These are phyloP conservation scores for Bujurquina vittata DNA, from an alignment of 2,113 vertebrate genomes.

Conservation along the genomic window DNA sequence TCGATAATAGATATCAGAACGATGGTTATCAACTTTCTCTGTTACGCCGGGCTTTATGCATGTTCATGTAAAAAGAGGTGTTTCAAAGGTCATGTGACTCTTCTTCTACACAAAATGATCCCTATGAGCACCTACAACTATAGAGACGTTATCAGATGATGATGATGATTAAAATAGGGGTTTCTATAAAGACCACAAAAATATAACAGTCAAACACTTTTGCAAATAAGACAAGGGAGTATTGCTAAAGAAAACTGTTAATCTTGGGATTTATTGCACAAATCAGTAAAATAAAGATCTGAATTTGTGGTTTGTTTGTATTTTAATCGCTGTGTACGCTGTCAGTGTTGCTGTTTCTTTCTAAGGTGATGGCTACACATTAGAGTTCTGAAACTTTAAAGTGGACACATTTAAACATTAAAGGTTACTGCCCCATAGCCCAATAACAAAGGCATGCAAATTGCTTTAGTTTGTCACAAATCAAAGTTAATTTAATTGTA, in stretches of 20 bases:
- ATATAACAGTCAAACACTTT: not conserved
- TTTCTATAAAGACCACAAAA: too few species aligned
- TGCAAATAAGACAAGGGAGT: not conserved
- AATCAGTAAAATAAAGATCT: not conserved
- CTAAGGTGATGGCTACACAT: not conserved
- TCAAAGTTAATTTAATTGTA: not conserved
- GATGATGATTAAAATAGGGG: too few species aligned
- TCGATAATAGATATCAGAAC: not conserved
- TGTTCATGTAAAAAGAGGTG: too few species aligned
- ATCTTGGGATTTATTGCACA: slow-evolving; percentile 3
- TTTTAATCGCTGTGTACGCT: not conserved
- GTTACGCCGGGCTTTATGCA: not conserved
- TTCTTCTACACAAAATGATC: not conserved
- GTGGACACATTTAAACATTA: not conserved
- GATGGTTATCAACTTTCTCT: not conserved
- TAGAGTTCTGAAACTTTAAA: too few species aligned
- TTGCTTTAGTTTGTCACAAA: not conserved
- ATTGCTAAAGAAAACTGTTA: not conserved
- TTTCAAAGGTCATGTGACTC: not conserved
- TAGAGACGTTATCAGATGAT: too few species aligned
- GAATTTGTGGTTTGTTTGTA: not conserved
- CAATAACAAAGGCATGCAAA: not conserved
- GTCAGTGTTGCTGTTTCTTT: not conserved
- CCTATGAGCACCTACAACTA: too few species aligned
- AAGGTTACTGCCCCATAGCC: not conserved